These are phyloP conservation scores for Dendroctonus valens DNA, from an alignment of 1,140 invertebrate genomes.

Conservation along the genomic window DNA sequence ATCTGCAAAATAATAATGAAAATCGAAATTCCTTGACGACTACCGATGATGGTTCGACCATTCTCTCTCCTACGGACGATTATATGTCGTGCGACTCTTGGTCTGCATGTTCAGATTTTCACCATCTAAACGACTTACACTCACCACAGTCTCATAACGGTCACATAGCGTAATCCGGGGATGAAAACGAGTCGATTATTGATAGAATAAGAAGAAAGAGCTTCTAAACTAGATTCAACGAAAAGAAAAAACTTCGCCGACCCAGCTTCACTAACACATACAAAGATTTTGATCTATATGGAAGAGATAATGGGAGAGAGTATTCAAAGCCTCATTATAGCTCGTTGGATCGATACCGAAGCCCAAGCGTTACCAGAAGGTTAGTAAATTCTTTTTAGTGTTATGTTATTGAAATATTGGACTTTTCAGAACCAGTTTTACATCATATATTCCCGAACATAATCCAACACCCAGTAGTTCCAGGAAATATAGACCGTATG, in stretches of 20 bases:
- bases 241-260: slow-evolving; percentile 61
- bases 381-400: slow-evolving; percentile 4
- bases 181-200: slow-evolving; percentile 58
- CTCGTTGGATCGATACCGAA: slow-evolving; percentile 42
- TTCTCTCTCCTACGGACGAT: slow-evolving; percentile 62
- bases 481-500: slow-evolving; percentile 42
- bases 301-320: slow-evolving; percentile 33
- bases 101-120: slow-evolving; percentile 64
- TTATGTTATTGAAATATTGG: no score
- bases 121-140: slow-evolving; percentile 44
- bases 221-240: slow-evolving; percentile 85
- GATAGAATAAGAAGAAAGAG: slow-evolving; percentile 84
- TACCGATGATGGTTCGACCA: slow-evolving; percentile 49
- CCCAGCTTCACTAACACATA: slow-evolving; percentile 39
- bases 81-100: slow-evolving; percentile 65
- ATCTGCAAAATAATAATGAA: slow-evolving; percentile 43
- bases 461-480: slow-evolving; percentile 2
- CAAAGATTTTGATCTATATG: slow-evolving; percentile 46
- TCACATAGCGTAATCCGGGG: slow-evolving; percentile 45
- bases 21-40: slow-evolving; percentile 49
- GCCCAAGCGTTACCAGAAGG: slow-evolving; percentile 27
- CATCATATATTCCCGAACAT: slow-evolving; percentile 28
- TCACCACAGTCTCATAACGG: slow-evolving; percentile 58
- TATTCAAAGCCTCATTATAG: slow-evolving; percentile 40
- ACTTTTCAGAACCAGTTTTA: slow-evolving; percentile 31